These are phyloP conservation scores for Polydrusus cervinus DNA, from an alignment of 2,888 invertebrate genomes.

Conservation along the genomic window DNA sequence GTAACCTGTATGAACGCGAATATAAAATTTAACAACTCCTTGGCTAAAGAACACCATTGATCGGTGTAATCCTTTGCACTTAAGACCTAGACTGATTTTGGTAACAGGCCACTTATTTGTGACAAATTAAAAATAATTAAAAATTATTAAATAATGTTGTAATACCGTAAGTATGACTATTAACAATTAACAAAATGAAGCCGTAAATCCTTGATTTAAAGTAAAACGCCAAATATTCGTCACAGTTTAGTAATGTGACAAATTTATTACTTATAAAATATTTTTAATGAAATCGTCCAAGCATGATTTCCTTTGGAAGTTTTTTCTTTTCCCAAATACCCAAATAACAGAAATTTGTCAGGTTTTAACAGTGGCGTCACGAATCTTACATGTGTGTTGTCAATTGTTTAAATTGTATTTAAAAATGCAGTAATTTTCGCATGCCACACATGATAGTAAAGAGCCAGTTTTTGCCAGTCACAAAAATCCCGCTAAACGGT, in stretches of 20 bases:
- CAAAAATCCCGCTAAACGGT: no score
- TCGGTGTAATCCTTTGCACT: background rate
- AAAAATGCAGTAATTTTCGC: background rate
- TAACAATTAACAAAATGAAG: constrained; percentile 42
- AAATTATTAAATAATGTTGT: constrained; percentile 47
- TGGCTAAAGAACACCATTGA: no score
- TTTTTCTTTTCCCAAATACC: constrained; percentile 31
- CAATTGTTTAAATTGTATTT: background rate
- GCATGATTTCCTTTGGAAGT: constrained; percentile 58
- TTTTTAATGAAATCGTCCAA: constrained; percentile 55
- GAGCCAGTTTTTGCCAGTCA: no score
- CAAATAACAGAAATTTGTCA: constrained; percentile 19
- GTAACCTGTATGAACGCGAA: no score
- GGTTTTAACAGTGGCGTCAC: constrained; percentile 2
- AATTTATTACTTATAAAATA: constrained; percentile 60
- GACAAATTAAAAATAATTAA: constrained; percentile 51
- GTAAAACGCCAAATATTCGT: constrained; percentile 57
- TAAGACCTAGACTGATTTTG: constrained; percentile 27
- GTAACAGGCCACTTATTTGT: constrained; percentile 45
- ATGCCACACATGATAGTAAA: no score
- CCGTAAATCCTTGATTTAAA: constrained; percentile 45
- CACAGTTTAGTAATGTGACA: constrained; percentile 58
- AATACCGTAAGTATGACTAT: constrained; percentile 45
- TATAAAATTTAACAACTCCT: no score
- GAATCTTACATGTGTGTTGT: background rate